These are phyloP conservation scores for Pan troglodytes DNA, from an alignment of 2,113 vertebrate genomes.

Conservation along the genomic window NHGRI_mPanTro3-v2.1_pri NC_072421.2:37103001-37103500, in stretches of 20 bases:
- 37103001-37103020: neutral
- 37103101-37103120: neutral
- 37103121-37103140: neutral
- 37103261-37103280: neutral
- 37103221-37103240: neutral
- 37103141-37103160: too few species aligned
- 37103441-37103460: neutral
- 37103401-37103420: neutral
- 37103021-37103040: neutral
- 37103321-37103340: neutral
- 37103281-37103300: neutral
- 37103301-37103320: neutral
- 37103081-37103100: neutral
- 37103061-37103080: neutral
- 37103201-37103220: neutral
- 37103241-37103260: neutral
- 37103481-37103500: neutral
- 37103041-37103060: neutral
- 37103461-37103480: neutral
- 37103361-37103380: neutral
- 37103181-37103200: neutral
- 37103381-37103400: neutral
- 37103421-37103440: neutral
- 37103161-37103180: neutral
- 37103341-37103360: neutral